Evolutionary conservation across 2,113 vertebrate species (phyloP), one percentile per base, ranked within the genome.

Genomic region (Blennius ocellaris): DNA sequence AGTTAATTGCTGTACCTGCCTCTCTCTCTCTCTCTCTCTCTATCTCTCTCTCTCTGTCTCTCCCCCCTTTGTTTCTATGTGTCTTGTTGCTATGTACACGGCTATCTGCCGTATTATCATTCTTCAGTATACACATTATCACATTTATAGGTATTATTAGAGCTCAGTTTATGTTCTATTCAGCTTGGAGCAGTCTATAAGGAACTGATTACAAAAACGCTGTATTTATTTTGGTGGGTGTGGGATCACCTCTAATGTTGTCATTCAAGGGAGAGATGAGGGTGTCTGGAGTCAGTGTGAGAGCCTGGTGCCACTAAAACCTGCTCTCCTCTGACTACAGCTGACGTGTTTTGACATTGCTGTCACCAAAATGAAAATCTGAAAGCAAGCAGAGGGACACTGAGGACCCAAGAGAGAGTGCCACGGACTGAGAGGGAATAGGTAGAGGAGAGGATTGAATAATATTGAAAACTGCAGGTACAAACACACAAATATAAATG

Each of bases 281-380:
- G 14, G 58, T 57, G 78, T 70, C 48, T 76, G 40, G 30, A 10
- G 53, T 57, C 70, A 48, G 51, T 38, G 54, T 48, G 70, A 78
- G 64, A 76, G 67, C 69, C 72, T 73, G 61, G 69, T 82, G 82
- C 71, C 86, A 64, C 72, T 73, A 72, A 84, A 80, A 76, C 70
- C 70, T 76, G 78, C 49, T 53, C 81, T 67, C 63, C 70, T 75
- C 59, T 51, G 54, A 71, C 78, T 51, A 47, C 55, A 64, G 76
- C 66, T 87, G 81, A 86, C 86, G 73, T 85, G 81, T 85, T 89
- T 68, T 88, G 86, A 90, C 90, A 78, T 48, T 16, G 78, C 77
- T 84, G 82, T 90, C 82, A 71, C 69, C 65, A 64, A 83, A 84
- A 82, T 69, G 71, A 62, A 62, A 69, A 74, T 55, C 83, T 82